Conservation (phyloP, 2,888 invertebrate genomes). For the Drosophila glabriapex region DNA sequence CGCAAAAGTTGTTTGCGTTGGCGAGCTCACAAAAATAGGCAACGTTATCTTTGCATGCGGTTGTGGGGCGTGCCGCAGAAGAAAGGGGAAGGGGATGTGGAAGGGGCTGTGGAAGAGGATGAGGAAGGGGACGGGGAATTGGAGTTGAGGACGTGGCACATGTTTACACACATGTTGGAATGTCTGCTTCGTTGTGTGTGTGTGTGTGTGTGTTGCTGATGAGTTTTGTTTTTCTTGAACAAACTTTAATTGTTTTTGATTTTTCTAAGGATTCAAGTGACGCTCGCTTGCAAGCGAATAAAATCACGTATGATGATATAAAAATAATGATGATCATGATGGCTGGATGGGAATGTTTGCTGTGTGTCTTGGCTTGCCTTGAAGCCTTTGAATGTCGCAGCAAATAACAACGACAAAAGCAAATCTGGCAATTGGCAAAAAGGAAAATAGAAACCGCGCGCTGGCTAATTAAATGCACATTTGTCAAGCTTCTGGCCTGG, state of each 20-base stretch:
- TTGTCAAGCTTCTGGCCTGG: conserved; percentile 67
- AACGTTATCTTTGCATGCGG: conserved; percentile 69
- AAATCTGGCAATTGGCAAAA: conserved; percentile 38
- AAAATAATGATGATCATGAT: conserved; percentile 7
- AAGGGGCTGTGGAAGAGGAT: too few relatives aligned
- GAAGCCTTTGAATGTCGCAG: conserved; percentile 60
- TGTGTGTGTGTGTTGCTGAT: conserved; percentile 49
- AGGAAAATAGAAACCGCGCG: conserved; percentile 42
- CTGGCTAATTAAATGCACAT: conserved; percentile 76
- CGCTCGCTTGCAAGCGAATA: conserved; percentile 47
- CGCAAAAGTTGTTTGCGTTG: conserved; percentile 77
- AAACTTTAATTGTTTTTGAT: conserved; percentile 81
- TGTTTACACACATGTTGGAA: conserved; percentile 70
- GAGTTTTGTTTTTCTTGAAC: conserved; percentile 79
- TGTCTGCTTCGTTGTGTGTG: conserved; percentile 23
- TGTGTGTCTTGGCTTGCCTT: conserved; percentile 21
- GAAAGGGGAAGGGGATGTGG: background rate
- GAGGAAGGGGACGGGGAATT: background rate
- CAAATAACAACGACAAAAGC: conserved; percentile 22
- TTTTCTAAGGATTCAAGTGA: conserved; percentile 78
- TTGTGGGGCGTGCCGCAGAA: conserved; percentile 8
- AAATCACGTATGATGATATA: conserved; percentile 12
- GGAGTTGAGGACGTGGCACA: conserved; percentile 34
- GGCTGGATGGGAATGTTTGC: conserved; percentile 6
- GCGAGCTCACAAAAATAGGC: conserved; percentile 76